Evolutionary conservation across 2,797 vertebrate species (phyloP).

Genomic region (Sparidentex hasta): DNA sequence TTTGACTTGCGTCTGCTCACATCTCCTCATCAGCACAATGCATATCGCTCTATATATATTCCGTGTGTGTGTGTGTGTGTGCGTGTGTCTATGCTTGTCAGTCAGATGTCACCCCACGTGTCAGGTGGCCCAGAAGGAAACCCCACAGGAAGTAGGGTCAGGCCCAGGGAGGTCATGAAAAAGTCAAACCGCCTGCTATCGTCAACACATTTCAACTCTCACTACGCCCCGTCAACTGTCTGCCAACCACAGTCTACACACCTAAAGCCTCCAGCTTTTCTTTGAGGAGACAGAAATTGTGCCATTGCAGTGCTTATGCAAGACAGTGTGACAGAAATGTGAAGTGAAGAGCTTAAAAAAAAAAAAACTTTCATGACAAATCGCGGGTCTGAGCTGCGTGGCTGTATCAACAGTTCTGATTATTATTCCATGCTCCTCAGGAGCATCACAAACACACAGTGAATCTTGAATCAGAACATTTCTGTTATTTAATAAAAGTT

Average conservation of each 20-base stretch:
- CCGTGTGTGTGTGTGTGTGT: conserved; percentile 21
- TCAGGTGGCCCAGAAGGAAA: conserved; percentile 71
- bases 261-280: conserved; percentile 36
- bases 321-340: conserved; percentile 10
- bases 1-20: conserved; percentile 74
- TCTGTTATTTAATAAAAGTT: conserved; percentile 28
- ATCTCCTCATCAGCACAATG: conserved; percentile 67
- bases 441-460: conserved; percentile 18
- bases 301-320: conserved; percentile 15
- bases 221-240: conserved; percentile 61
- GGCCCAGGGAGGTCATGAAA: conserved; percentile 59
- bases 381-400: neutral
- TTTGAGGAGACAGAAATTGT: neutral
- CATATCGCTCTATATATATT: conserved; percentile 31
- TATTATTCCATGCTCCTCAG: neutral
- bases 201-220: conserved; percentile 49
- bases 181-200: conserved; percentile 59
- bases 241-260: conserved; percentile 55
- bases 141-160: conserved; percentile 61
- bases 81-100: conserved; percentile 32
- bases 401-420: neutral
- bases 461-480: conserved; percentile 11
- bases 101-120: conserved; percentile 55
- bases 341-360: neutral
- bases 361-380: neutral